Conservation (phyloP, 92 coral and sea anemone genomes). For the Actinostola sp. region DNA sequence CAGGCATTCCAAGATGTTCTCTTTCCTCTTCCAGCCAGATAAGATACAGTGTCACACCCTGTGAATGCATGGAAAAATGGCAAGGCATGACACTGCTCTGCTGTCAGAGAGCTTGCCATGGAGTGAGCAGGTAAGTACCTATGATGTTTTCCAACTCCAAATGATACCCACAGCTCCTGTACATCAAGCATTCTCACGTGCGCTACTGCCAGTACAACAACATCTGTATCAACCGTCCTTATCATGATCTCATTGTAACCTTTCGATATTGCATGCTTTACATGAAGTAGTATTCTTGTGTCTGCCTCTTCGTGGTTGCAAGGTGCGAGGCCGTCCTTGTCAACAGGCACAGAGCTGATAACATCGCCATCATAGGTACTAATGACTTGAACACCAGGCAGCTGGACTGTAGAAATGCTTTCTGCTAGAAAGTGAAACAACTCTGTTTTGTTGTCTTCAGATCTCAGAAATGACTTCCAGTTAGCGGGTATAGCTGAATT, state of each 20-base stretch:
- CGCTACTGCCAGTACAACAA: slow-evolving; percentile 44
- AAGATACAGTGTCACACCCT: too few species aligned
- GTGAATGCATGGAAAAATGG: too few species aligned
- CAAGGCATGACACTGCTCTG: too few species aligned
- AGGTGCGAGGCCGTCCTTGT: slow-evolving; percentile 33
- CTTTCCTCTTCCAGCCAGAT: too few species aligned
- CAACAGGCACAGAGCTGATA: slow-evolving; percentile 22
- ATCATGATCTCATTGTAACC: slow-evolving; percentile 30
- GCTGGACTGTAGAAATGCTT: slow-evolving; percentile 15
- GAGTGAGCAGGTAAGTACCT: too few species aligned
- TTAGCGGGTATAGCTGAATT: slow-evolving; percentile 29
- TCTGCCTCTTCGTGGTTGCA: slow-evolving; percentile 51
- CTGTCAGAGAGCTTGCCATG: too few species aligned
- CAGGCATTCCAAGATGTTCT: too few species aligned
- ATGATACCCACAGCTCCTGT: slow-evolving; percentile 42
- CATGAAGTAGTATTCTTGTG: slow-evolving; percentile 56
- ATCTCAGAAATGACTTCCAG: slow-evolving; percentile 41
- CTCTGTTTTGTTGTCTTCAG: slow-evolving; percentile 58
- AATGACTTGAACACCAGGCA: slow-evolving; percentile 31
- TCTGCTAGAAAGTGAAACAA: slow-evolving; percentile 40
- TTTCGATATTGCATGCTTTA: slow-evolving; percentile 32
- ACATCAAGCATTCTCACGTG: slow-evolving; percentile 6
- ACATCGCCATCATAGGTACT: slow-evolving; percentile 35
- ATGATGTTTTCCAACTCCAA: slow-evolving; percentile 30
- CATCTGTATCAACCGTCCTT: slow-evolving; percentile 58